phyloP scores from a whole-genome alignment of 2,888 invertebrate species.

The Keiferia lycopersicella region DNA sequence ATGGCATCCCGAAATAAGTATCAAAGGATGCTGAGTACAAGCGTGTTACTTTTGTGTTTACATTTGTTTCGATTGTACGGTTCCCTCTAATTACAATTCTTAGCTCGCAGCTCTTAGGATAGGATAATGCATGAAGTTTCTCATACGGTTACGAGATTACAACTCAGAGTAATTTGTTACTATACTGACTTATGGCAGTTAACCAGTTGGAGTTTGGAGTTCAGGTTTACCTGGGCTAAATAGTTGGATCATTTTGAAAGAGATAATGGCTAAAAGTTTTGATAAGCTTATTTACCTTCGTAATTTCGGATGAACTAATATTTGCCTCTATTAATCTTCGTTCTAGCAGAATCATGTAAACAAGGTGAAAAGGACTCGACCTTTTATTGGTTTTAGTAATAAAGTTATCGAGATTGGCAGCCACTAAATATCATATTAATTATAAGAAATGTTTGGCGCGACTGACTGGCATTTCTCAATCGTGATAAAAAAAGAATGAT shows the following conservation, averaged over 20 bases:
- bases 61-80: too few relatives aligned
- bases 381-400: background rate
- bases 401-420: background rate
- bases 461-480: too few relatives aligned
- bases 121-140: constrained; percentile 21
- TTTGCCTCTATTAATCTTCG: background rate
- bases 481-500: too few relatives aligned
- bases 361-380: background rate
- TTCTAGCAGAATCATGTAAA: background rate
- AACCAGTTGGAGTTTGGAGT: background rate
- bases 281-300: background rate
- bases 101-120: background rate
- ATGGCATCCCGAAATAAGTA: too few relatives aligned
- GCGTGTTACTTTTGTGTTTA: too few relatives aligned
- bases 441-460: too few relatives aligned
- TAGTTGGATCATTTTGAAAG: background rate
- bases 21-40: too few relatives aligned
- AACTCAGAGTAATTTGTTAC: background rate
- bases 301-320: background rate
- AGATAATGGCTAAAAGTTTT: constrained; percentile 1
- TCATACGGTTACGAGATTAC: constrained; percentile 16
- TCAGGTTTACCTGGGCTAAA: background rate
- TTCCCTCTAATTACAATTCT: too few relatives aligned
- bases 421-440: too few relatives aligned
- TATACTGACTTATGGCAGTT: constrained; percentile 10